phyloP scores from a whole-genome alignment of 92 coral and sea anemone genomes.

The Meandrina meandrites region DNA sequence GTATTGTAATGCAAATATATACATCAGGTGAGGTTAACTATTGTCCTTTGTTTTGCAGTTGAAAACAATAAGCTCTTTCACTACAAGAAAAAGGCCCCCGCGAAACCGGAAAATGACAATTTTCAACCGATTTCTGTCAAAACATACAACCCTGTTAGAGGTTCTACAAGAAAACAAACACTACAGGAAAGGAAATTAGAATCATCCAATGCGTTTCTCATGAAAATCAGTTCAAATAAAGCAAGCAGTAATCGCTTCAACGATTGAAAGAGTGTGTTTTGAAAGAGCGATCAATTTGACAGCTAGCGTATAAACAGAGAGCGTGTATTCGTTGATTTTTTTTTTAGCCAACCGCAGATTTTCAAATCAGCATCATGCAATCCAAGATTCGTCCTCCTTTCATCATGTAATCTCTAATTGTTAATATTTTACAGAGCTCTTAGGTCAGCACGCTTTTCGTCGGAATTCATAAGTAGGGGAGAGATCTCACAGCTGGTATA shows the following conservation, averaged over 20 bases:
- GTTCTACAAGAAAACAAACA: not conserved
- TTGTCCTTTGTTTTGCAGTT: constrained; percentile 62
- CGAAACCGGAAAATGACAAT: constrained; percentile 22
- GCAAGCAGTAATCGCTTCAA: not conserved
- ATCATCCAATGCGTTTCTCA: not conserved
- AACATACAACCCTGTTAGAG: constrained; percentile 13
- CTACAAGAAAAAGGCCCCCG: constrained; percentile 2
- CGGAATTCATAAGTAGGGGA: not conserved
- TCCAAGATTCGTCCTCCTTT: not conserved
- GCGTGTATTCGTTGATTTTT: not conserved
- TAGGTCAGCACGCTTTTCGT: not conserved
- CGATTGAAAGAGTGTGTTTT: not conserved
- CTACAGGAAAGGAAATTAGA: not conserved
- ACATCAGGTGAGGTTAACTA: constrained; percentile 67
- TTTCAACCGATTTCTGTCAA: constrained; percentile 27
- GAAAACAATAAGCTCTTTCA: constrained; percentile 69
- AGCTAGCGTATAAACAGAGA: not conserved
- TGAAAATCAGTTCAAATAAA: not conserved
- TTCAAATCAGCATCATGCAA: not conserved
- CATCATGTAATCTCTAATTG: not conserved
- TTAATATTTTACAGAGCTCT: not conserved
- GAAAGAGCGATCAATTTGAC: not conserved
- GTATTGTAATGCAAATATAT: constrained; percentile 75
- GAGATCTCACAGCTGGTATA: not conserved
- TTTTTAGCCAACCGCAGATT: not conserved